Base-by-base conservation (phyloP, 2,797 vertebrate genomes). In the Sebastes oblongus region DNA sequence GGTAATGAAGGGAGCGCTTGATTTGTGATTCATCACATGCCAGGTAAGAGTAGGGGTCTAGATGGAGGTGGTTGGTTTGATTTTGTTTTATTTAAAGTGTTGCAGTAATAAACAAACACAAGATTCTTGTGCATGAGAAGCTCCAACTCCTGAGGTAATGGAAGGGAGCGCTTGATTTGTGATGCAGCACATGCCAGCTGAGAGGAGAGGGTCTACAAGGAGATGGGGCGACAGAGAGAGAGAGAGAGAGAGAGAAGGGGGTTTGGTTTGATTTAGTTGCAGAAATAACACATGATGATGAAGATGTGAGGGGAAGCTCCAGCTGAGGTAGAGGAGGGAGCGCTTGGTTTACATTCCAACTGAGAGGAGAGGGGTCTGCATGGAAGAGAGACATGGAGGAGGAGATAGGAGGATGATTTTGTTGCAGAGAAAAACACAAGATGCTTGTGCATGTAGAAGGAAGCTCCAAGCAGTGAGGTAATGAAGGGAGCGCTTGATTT, bases 401-500 rank as follows among this genome's bases (percentile, higher is more conserved):
- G 34, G 61, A 5, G 32, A 34, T n/a, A 29, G 29, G 29, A n/a
- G 30, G 29, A 12, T 8, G 32, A 8, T 24, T 58, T 6, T 61
- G 61, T 25, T 65, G 34, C 34, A 65, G 34, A 16, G 34, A 42
- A 55, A 30, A 6, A 59, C 29, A 32, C 29, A 32, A 32, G 58
- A 29, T 29, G 24, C 56, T 29, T 58, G 20, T 13, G n/a, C 11
- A 62, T 62, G n/a, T 9, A 50, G 22, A 20, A 16, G 9, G 67
- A 32, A 64, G 67, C 30, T 36, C 66, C 42, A 32, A 62, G 36
- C 39, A 54, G 59, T 56, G 75, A 78, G 75, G 59, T 46, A 39
- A 30, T 71, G 60, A 34, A 42, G 75, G 76, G 34, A 25, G 34
- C 36, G 68, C 77, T 72, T 27, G 67, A 34, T 78, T 58, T 65